Evolutionary conservation across 2,888 invertebrate species (phyloP), one percentile per base, ranked within the genome.

Genomic region (Tenthredo amoena): DNA sequence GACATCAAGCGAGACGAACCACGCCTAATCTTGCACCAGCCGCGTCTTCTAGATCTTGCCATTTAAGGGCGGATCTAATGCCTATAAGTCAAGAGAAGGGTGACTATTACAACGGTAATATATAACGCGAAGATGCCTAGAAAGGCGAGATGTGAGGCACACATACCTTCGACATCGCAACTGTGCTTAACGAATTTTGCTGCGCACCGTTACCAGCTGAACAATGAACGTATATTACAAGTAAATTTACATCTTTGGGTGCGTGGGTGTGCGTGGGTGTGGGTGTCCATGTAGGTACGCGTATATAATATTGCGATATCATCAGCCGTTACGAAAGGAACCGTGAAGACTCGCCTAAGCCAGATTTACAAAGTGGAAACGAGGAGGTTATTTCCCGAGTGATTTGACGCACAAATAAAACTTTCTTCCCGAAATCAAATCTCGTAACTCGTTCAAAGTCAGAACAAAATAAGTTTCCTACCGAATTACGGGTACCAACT

Each of bases 161-260:
- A 81, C 21, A 40, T 62, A 40, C 58, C 81, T 18, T 31, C n/a
- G n/a, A 34, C 2, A 21, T 62, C n/a, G n/a, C 58, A 43, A 40
- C 21, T 21, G 37, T 31, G 40, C 21, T 81, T 10, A 40, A 62
- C 81, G n/a, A 81, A 62, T 81, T 81, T 81, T 81, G 12, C 34
- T 21, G 10, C 37, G 81, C 21, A 40, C 21, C 50, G 40, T 62
- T 58, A 62, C n/a, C 58, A 81, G 58, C 37, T 34, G 81, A 81
- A 81, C 81, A 81, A 81, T 81, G 81, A 81, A 26, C n/a, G 81
- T 62, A 62, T 62, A 62, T n/a, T 62, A 40, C 40, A 31, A 34
- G 34, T 50, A n/a, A 18, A 26, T 77, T 15, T 74, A 43, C 74
- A 21, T 74, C 37, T 62, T 10, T 4, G 21, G 10, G 26, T 62